A percentile compares a stretch with the other conserved stretches of the same genome.
Evolutionary conservation across 2,888 invertebrate genomes (phyloP).

Genomic region (Heteropelma amictum): DNA sequence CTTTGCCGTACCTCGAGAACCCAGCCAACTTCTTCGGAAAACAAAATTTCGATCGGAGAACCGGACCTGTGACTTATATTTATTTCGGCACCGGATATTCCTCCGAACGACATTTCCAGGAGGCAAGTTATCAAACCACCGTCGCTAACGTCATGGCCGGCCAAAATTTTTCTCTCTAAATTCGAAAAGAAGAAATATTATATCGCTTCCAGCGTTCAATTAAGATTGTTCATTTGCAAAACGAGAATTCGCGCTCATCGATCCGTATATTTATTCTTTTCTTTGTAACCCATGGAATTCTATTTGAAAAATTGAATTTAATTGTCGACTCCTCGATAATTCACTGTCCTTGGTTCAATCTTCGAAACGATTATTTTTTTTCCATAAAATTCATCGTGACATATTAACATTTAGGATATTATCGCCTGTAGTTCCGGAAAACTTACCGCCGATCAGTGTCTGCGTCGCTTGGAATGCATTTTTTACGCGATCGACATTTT

Average conservation of each 20-base stretch:
- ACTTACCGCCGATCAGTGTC: constrained; percentile 85
- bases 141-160: constrained; percentile 98
- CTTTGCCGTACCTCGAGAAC: constrained; percentile 85
- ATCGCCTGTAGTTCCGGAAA: too few relatives aligned
- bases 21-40: constrained; percentile 93
- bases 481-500: constrained; percentile 83
- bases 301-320: too few relatives aligned
- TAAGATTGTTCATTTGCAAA: too few relatives aligned
- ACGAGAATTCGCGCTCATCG: too few relatives aligned
- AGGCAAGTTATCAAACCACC: constrained; percentile 95
- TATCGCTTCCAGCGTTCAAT: too few relatives aligned
- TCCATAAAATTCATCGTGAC: too few relatives aligned
- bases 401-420: too few relatives aligned
- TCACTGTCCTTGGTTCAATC: too few relatives aligned
- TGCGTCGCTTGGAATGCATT: constrained; percentile 92
- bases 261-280: too few relatives aligned
- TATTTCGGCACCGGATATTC: constrained; percentile 88
- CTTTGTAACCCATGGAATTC: too few relatives aligned
- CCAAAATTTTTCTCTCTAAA: constrained; percentile 83
- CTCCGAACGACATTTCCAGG: constrained; percentile 98
- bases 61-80: constrained; percentile 81
- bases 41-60: constrained; percentile 84
- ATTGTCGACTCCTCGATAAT: too few relatives aligned
- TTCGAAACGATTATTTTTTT: too few relatives aligned
- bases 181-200: constrained; percentile 51